Conservation (phyloP, 2,797 vertebrate genomes). For the Carapus acus region DNA sequence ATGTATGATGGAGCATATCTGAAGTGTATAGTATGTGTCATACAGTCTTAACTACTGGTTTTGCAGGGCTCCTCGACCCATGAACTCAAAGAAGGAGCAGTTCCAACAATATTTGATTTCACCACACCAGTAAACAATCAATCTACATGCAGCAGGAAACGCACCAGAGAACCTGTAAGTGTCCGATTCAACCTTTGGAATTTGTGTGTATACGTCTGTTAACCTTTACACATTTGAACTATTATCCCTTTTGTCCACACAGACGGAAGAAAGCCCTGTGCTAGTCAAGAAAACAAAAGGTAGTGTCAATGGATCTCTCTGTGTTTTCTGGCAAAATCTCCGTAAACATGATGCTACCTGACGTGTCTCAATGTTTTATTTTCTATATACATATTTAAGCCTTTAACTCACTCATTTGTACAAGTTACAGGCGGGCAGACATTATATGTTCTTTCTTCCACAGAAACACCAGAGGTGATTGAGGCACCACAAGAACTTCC, state of each 20-base stretch:
- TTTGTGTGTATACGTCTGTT: neutral
- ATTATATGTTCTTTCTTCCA: slow-evolving; percentile 8
- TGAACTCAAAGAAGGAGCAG: slow-evolving; percentile 85
- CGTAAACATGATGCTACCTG: neutral
- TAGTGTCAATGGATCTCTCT: slow-evolving; percentile 20
- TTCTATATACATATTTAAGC: neutral
- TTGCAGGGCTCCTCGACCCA: slow-evolving; percentile 81
- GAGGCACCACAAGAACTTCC: slow-evolving; percentile 32
- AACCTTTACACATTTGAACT: neutral
- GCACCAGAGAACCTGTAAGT: slow-evolving; percentile 86
- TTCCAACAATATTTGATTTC: slow-evolving; percentile 94
- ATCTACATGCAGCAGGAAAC: slow-evolving; percentile 82
- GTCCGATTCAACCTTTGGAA: slow-evolving; percentile 6
- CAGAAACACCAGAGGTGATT: slow-evolving; percentile 28
- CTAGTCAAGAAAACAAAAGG: slow-evolving; percentile 75
- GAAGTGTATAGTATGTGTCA: too few species aligned
- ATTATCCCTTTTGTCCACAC: slow-evolving; percentile 19
- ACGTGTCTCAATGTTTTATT: neutral
- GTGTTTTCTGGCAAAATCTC: neutral
- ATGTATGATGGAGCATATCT: too few species aligned
- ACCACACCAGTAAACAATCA: slow-evolving; percentile 81
- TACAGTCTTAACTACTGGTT: too few species aligned
- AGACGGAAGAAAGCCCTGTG: slow-evolving; percentile 64
- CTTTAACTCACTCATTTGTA: neutral
- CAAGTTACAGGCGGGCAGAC: slow-evolving; percentile 9